A percentile compares a stretch with the other conserved stretches of the same genome.
These are phyloP conservation scores for Papilio aristodemus DNA, from an alignment of 1,140 invertebrate species.

Conservation along the genomic window DNA sequence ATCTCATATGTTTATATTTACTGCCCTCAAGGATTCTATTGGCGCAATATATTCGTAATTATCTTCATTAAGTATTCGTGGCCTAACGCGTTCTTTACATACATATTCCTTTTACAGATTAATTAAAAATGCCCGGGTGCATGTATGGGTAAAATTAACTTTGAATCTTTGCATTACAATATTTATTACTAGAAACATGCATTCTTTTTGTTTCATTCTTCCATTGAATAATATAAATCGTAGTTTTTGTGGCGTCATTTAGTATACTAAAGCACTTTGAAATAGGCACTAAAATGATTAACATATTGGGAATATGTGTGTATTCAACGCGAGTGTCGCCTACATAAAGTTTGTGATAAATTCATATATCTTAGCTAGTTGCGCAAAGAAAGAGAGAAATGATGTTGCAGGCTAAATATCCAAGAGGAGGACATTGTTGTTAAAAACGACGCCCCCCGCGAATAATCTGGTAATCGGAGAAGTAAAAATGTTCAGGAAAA, in stretches of 20 bases:
- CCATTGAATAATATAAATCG: too few relatives aligned
- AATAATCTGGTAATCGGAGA: too few relatives aligned
- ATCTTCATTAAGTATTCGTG: conserved; percentile 16
- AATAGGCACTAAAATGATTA: not conserved
- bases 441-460: too few relatives aligned
- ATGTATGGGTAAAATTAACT: too few relatives aligned
- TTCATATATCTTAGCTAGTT: conserved; percentile 29
- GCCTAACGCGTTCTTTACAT: conserved; percentile 12
- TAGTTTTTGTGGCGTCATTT: not conserved
- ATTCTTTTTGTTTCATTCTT: too few relatives aligned
- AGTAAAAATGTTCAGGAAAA: too few relatives aligned
- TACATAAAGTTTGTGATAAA: conserved; percentile 29
- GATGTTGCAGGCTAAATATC: conserved; percentile 9
- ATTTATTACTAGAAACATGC: too few relatives aligned
- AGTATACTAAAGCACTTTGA: not conserved
- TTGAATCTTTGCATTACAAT: too few relatives aligned
- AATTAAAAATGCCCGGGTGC: too few relatives aligned
- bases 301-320: not conserved
- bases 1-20: not conserved
- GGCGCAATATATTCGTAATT: not conserved
- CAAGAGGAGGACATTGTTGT: not conserved
- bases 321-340: not conserved
- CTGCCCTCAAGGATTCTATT: not conserved
- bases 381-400: conserved; percentile 23
- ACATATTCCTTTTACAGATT: conserved; percentile 1